Evolutionary conservation across 2,888 invertebrate genomes (phyloP).

Genomic region (Epistrophe grossulariae): DNA sequence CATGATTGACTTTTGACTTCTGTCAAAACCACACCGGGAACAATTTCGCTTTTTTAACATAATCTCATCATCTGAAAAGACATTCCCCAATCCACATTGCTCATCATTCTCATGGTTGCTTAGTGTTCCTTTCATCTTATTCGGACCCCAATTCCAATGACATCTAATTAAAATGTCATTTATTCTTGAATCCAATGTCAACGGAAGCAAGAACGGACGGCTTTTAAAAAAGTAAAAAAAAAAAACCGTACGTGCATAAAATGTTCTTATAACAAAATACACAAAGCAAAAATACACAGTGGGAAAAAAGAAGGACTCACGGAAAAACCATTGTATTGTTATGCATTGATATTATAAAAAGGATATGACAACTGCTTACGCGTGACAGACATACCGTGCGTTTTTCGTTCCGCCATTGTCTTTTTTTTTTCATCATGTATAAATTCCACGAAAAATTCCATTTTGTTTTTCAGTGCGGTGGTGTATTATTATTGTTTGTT

Average conservation of each 20-base stretch:
- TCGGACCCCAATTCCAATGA: constrained; percentile 19
- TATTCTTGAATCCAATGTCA: neutral
- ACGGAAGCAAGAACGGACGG: constrained; percentile 4
- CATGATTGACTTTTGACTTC: neutral
- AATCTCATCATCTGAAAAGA: neutral
- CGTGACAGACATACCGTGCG: constrained; percentile 51
- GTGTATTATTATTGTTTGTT: constrained; percentile 57
- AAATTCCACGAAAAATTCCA: constrained; percentile 53
- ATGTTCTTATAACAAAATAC: neutral
- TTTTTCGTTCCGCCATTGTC: constrained; percentile 2
- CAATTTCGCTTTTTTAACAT: neutral
- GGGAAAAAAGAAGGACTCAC: neutral
- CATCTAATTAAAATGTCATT: constrained; percentile 68
- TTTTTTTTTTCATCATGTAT: constrained; percentile 31
- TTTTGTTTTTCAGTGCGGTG: constrained; percentile 11
- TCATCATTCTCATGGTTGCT: neutral
- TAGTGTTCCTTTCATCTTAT: constrained; percentile 3
- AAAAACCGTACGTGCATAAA: constrained; percentile 36
- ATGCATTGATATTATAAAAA: constrained; percentile 33
- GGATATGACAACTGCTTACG: constrained; percentile 66
- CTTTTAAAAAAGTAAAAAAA: neutral
- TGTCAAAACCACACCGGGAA: constrained; percentile 12
- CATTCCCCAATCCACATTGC: constrained; percentile 25
- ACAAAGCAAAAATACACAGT: neutral
- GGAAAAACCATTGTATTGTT: constrained; percentile 41